Conservation (phyloP, 2,888 invertebrate genomes). For the Cataglyphis albicans region DNA sequence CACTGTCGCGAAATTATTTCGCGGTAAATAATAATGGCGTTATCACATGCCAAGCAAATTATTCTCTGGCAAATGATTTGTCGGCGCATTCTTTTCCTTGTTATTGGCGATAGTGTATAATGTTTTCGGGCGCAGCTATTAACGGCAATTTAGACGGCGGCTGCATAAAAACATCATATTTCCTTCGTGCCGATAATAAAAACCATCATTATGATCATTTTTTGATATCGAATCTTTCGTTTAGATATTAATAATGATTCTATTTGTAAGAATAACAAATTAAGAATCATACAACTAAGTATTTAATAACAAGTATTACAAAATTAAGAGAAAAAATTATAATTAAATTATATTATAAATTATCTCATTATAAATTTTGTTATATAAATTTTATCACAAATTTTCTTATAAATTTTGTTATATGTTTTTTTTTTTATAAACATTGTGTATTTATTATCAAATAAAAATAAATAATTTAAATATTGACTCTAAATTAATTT, state of each 20-base stretch:
- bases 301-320: not conserved
- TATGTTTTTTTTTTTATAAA: not conserved
- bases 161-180: constrained; percentile 2
- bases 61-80: constrained; percentile 37
- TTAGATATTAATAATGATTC: constrained; percentile 12
- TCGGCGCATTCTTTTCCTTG: constrained; percentile 19
- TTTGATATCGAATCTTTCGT: not conserved
- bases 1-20: constrained; percentile 34
- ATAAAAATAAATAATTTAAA: not conserved
- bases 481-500: not conserved
- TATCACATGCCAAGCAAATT: not conserved
- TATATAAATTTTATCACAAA: no score
- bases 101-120: not conserved
- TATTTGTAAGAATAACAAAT: constrained; percentile 1
- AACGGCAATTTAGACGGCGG: constrained; percentile 9
- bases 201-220: not conserved
- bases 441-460: not conserved
- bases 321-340: not conserved
- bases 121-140: not conserved
- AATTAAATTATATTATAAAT: not conserved
- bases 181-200: not conserved
- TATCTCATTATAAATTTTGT: not conserved
- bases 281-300: not conserved
- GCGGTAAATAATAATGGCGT: constrained; percentile 23
- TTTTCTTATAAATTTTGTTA: not conserved